Percentiles rank a stretch among this genome's conserved stretches.
Conservation (phyloP, 2,888 invertebrate species). For the Icerya purchasi region DNA sequence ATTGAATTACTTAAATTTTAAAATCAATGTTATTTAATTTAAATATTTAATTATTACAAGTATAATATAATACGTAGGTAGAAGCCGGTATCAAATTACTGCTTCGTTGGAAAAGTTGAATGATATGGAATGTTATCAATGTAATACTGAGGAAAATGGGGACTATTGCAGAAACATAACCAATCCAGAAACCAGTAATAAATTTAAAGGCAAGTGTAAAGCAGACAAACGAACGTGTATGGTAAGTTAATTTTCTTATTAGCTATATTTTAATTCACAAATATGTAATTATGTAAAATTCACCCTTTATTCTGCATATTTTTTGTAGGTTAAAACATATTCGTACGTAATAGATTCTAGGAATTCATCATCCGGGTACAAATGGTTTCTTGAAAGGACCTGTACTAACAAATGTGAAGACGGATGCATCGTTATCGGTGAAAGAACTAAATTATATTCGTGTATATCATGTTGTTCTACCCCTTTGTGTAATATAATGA, state of each 20-base stretch:
- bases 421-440: slow-evolving; percentile 73
- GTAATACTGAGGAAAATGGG: slow-evolving; percentile 53
- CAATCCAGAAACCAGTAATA: slow-evolving; percentile 33
- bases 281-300: neutral
- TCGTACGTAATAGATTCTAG: slow-evolving; percentile 66
- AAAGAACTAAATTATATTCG: slow-evolving; percentile 65
- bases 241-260: slow-evolving; percentile 29
- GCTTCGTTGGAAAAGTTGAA: slow-evolving; percentile 55
- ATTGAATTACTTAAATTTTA: no score
- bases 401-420: slow-evolving; percentile 66
- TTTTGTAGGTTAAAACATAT: slow-evolving; percentile 48
- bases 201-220: slow-evolving; percentile 46
- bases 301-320: neutral
- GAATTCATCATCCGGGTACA: slow-evolving; percentile 48
- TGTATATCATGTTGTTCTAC: slow-evolving; percentile 68
- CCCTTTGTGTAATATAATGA: slow-evolving; percentile 49
- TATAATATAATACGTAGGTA: no score
- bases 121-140: slow-evolving; percentile 61
- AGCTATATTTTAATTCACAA: neutral
- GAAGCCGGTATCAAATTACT: no score
- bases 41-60: no score
- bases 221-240: slow-evolving; percentile 57
- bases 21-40: no score
- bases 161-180: slow-evolving; percentile 40
- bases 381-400: slow-evolving; percentile 65